Evolutionary conservation across 1,140 invertebrate species (phyloP), one percentile per base, ranked within the genome.

Genomic region (Colletes latitarsis): DNA sequence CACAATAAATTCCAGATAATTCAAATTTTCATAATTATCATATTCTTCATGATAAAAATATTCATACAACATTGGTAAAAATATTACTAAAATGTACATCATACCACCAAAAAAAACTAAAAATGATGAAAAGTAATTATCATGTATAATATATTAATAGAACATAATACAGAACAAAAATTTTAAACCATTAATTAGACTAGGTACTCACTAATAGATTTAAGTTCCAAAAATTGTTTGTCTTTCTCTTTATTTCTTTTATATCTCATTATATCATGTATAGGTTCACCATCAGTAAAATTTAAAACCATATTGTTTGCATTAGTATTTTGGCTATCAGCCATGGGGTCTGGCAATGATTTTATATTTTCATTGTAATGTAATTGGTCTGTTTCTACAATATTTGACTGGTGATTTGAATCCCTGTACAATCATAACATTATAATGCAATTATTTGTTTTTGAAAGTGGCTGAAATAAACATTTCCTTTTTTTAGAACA

Each of bases 31-130:
- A 30, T 90, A 88, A 6, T 88, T 71, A 17, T 92, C 83, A 8
- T 85, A 77, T 58, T 89, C 87, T 43, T 91, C 86, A 30, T 89
- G 86, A 41, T 90, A 88, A 58, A 92, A 82, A 46, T 91, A 87
- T 6, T 92, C 91, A 15, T 90, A 87, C 8, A 91, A 68, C 68
- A 90, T 86, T n/a, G 90, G 92, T 12, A 90, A 52, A 21, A 90
- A 82, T 77, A 91, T 77, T 17, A 90, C 68, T 57, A 89, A 17
- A 6, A 85, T 84, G 58, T 91, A 92, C 74, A 92, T 84, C 58
- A 90, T 77, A 21, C 82, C 72, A 66, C 86, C 87, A 67, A 91
- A 86, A 46, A 92, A 83, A 0, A 89, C 92, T 93, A 78, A 14
- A 81, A 72, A 73, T 57, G 6, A 55, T n/a, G 53, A 55, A 12